These are phyloP conservation scores for Seira sanloemensis DNA, from an alignment of 2,888 invertebrate species.

Conservation along the genomic window DNA sequence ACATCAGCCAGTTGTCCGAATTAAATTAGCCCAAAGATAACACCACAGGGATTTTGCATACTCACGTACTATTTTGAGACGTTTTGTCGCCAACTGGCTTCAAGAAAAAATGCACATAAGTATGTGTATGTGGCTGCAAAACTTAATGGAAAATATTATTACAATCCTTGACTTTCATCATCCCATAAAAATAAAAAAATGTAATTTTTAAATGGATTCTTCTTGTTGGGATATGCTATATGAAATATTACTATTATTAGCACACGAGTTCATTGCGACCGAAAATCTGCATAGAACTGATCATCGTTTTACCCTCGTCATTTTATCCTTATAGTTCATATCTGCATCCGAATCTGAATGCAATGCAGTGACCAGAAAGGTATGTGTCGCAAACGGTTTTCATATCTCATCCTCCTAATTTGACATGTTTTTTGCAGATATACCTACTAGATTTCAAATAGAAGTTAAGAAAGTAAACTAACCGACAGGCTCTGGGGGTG, in stretches of 20 bases:
- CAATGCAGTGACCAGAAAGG: neutral
- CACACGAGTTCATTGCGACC: too few relatives aligned
- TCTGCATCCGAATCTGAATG: neutral
- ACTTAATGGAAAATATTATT: too few relatives aligned
- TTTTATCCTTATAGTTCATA: neutral
- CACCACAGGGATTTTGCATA: neutral
- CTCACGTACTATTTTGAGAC: conserved; percentile 14
- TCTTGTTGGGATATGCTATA: too few relatives aligned
- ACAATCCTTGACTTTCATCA: too few relatives aligned
- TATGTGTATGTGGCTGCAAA: too few relatives aligned
- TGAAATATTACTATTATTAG: too few relatives aligned
- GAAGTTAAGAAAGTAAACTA: neutral
- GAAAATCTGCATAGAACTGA: too few relatives aligned
- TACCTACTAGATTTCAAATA: neutral
- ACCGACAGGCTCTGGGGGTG: conserved; percentile 71
- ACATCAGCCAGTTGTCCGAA: conserved; percentile 10
- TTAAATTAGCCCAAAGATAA: neutral
- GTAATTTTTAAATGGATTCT: too few relatives aligned
- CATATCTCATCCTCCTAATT: neutral
- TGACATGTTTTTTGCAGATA: neutral
- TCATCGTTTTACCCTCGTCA: too few relatives aligned
- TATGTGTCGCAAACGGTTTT: neutral
- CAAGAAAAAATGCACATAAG: too few relatives aligned
- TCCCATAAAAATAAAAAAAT: too few relatives aligned
- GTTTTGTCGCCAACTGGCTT: conserved; percentile 10